Conservation (phyloP, 53 echinoderm and acorn worm genomes). For the Arbacia lixula region DNA sequence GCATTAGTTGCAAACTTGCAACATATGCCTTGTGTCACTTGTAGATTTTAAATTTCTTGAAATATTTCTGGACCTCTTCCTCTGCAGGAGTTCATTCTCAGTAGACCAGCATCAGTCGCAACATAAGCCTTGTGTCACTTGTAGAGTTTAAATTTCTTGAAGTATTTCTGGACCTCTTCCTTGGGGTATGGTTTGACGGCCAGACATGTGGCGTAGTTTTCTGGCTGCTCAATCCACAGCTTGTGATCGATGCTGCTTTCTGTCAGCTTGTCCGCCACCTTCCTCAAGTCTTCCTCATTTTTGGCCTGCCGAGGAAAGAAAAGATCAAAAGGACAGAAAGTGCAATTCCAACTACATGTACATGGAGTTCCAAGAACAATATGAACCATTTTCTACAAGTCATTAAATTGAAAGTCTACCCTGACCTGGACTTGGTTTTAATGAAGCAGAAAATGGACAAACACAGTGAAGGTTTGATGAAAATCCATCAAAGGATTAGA, state of each 20-base stretch:
- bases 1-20: not conserved
- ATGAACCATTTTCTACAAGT: too few species aligned
- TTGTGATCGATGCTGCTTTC: slow-evolving; percentile 81
- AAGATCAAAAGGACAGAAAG: too few species aligned
- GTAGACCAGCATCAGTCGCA: not conserved
- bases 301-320: too few species aligned
- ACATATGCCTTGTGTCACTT: slow-evolving; percentile 61
- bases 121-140: slow-evolving; percentile 62
- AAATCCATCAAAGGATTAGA: too few species aligned
- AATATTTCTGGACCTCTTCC: slow-evolving; percentile 87
- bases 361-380: too few species aligned
- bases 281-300: slow-evolving; percentile 78
- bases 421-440: too few species aligned
- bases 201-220: slow-evolving; percentile 91
- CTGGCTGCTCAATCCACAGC: slow-evolving; percentile 99
- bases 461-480: too few species aligned
- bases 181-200: slow-evolving; percentile 96
- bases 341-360: too few species aligned
- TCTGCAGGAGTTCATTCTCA: too few species aligned
- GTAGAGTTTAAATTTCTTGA: slow-evolving; percentile 94
- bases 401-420: too few species aligned
- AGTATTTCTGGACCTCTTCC: slow-evolving; percentile 87
- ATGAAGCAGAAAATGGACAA: too few species aligned
- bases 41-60: slow-evolving; percentile 94
- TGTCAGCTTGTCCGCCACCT: slow-evolving; percentile 72